Conservation (phyloP, 2,797 vertebrate species). For the Aulostomus chinensis region DNA sequence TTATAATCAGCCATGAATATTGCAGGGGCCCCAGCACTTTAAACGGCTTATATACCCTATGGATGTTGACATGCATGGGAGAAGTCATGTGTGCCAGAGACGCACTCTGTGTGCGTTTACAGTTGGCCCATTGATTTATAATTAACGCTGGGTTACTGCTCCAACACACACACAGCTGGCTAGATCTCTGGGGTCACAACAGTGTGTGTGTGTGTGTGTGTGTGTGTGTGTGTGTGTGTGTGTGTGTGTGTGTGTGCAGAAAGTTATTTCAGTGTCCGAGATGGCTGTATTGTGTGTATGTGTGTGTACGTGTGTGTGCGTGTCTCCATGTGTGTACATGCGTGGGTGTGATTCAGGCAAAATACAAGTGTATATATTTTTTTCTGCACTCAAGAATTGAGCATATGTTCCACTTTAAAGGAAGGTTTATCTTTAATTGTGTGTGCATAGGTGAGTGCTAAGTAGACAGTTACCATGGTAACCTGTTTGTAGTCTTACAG, state of each 20-base stretch:
- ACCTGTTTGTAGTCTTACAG: constrained; percentile 37
- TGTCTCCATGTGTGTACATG: too few relatives aligned
- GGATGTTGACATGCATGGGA: constrained; percentile 70
- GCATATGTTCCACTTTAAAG: constrained; percentile 29
- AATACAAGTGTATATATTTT: background rate
- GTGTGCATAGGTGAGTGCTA: constrained; percentile 16
- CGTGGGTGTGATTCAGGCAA: background rate
- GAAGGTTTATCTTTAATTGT: constrained; percentile 22
- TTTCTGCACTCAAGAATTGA: background rate
- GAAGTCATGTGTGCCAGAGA: constrained; percentile 67
- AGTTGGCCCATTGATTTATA: constrained; percentile 82
- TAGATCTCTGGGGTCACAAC: constrained; percentile 72
- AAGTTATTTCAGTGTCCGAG: constrained; percentile 49
- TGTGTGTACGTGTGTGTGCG: constrained; percentile 7
- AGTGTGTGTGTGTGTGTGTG: constrained; percentile 28
- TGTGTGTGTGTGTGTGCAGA: constrained; percentile 4
- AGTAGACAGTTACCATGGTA: constrained; percentile 41
- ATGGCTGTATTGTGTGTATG: constrained; percentile 8
- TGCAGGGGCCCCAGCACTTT: constrained; percentile 63
- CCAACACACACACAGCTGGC: constrained; percentile 78
- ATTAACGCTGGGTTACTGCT: constrained; percentile 75
- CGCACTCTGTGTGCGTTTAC: constrained; percentile 67
- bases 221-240: constrained; percentile 6
- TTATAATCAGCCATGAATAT: constrained; percentile 73
- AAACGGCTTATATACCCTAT: constrained; percentile 65